Evolutionary conservation across 2,797 vertebrate species (phyloP).

Genomic region (Poeciliopsis gracilis): DNA sequence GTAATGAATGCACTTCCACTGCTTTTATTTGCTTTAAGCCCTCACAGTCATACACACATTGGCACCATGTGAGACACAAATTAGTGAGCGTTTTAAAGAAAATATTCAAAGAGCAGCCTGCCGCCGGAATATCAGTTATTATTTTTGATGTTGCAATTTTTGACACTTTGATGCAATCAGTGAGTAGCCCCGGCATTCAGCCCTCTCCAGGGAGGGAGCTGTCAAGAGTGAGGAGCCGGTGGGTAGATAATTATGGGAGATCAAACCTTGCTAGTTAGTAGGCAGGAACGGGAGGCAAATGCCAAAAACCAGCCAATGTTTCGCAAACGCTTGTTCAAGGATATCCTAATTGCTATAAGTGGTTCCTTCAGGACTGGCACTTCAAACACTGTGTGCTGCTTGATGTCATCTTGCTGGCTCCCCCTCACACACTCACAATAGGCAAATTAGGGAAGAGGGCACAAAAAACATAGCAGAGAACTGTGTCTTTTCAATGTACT

Average conservation of each 20-base stretch:
- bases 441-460: constrained; percentile 84
- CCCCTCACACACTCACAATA: constrained; percentile 87
- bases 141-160: constrained; percentile 91
- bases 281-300: constrained; percentile 90
- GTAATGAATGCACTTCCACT: constrained; percentile 84
- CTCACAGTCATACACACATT: constrained; percentile 79
- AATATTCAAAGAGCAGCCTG: constrained; percentile 85
- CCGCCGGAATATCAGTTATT: constrained; percentile 88
- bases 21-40: constrained; percentile 88
- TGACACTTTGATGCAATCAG: constrained; percentile 87
- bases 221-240: constrained; percentile 88
- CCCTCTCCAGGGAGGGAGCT: constrained; percentile 86
- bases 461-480: constrained; percentile 72
- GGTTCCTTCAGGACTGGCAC: constrained; percentile 92
- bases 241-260: constrained; percentile 96
- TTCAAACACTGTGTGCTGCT: constrained; percentile 90
- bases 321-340: constrained; percentile 98
- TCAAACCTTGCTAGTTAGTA: constrained; percentile 91
- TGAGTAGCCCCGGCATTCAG: constrained; percentile 82
- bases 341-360: constrained; percentile 99
- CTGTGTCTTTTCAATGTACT: constrained; percentile 60
- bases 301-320: constrained; percentile 92
- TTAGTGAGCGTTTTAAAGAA: constrained; percentile 89
- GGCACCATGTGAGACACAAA: constrained; percentile 82
- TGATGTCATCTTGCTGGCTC: constrained; percentile 92